These are phyloP conservation scores for Drosophila mercatorum DNA, from an alignment of 2,888 invertebrate species.

Conservation along the genomic window DNA sequence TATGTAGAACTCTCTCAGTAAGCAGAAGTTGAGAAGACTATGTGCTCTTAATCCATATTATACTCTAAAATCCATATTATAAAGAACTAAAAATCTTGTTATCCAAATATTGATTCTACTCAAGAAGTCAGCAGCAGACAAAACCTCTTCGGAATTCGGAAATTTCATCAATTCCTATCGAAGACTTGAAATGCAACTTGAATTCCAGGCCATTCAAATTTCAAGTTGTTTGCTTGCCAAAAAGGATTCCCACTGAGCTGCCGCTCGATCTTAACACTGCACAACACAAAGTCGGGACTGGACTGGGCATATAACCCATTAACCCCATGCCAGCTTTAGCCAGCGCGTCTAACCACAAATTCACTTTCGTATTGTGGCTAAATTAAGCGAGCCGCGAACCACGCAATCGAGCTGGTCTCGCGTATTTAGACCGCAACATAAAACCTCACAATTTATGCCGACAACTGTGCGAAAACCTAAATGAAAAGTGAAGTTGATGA, in stretches of 20 bases:
- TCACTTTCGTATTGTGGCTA: slow-evolving; percentile 49
- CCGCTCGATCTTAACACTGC: slow-evolving; percentile 1
- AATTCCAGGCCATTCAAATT: background rate
- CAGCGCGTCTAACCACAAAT: slow-evolving; percentile 44
- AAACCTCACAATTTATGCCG: slow-evolving; percentile 62
- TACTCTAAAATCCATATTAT: background rate
- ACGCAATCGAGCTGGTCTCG: slow-evolving; percentile 8
- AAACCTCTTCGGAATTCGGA: background rate
- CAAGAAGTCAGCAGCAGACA: background rate
- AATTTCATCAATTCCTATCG: background rate
- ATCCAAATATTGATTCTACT: background rate
- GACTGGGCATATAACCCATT: slow-evolving; percentile 23
- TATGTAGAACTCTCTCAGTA: too few species aligned
- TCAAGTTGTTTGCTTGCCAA: background rate
- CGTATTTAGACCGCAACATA: slow-evolving; percentile 51
- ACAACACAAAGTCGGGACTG: background rate
- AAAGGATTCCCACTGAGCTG: slow-evolving; percentile 4
- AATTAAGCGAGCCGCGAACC: slow-evolving; percentile 14
- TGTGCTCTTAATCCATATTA: too few species aligned
- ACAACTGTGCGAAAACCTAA: slow-evolving; percentile 64
- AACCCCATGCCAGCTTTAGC: slow-evolving; percentile 15
- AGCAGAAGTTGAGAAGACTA: too few species aligned
- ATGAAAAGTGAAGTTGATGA: slow-evolving; percentile 60
- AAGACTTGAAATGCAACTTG: background rate
- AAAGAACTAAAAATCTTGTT: background rate